These are phyloP conservation scores for Drosophila albomicans DNA, from an alignment of 1,140 invertebrate species.

Conservation along the genomic window DNA sequence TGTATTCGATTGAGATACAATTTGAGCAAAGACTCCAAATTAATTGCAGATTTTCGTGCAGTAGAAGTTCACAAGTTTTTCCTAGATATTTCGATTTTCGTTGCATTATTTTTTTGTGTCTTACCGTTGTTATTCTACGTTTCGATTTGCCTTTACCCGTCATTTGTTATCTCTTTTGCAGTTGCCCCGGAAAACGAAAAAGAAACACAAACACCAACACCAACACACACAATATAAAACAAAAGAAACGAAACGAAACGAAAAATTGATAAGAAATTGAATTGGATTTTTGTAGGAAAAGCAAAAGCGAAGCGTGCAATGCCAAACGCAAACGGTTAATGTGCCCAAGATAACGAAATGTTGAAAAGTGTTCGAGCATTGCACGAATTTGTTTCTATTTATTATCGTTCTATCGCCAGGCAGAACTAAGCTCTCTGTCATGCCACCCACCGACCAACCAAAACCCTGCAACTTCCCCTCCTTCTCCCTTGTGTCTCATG, in stretches of 20 bases:
- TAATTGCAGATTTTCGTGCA: slow-evolving; percentile 74
- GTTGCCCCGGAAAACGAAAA: slow-evolving; percentile 25
- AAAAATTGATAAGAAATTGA: slow-evolving; percentile 53
- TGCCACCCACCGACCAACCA: slow-evolving; percentile 1
- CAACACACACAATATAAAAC: slow-evolving; percentile 5
- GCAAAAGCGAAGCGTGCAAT: slow-evolving; percentile 42
- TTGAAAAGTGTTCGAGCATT: slow-evolving; percentile 36
- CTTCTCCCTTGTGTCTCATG: not conserved
- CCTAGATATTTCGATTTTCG: slow-evolving; percentile 22
- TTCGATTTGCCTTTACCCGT: slow-evolving; percentile 59
- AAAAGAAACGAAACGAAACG: slow-evolving; percentile 6
- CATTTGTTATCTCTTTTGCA: slow-evolving; percentile 64
- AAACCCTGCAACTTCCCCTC: not conserved
- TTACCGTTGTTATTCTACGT: slow-evolving; percentile 57
- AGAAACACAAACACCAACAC: slow-evolving; percentile 19
- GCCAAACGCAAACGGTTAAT: slow-evolving; percentile 51
- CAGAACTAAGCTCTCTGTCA: slow-evolving; percentile 17
- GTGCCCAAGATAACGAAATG: slow-evolving; percentile 45
- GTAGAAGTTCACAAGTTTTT: slow-evolving; percentile 23
- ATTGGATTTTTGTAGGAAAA: slow-evolving; percentile 39
- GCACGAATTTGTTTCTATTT: slow-evolving; percentile 42
- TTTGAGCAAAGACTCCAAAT: slow-evolving; percentile 60
- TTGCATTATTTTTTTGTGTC: slow-evolving; percentile 14
- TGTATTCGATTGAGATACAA: slow-evolving; percentile 58
- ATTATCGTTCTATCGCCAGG: slow-evolving; percentile 22